Base-by-base conservation (phyloP, 2,113 vertebrate species). In the Propithecus coquereli region DNA sequence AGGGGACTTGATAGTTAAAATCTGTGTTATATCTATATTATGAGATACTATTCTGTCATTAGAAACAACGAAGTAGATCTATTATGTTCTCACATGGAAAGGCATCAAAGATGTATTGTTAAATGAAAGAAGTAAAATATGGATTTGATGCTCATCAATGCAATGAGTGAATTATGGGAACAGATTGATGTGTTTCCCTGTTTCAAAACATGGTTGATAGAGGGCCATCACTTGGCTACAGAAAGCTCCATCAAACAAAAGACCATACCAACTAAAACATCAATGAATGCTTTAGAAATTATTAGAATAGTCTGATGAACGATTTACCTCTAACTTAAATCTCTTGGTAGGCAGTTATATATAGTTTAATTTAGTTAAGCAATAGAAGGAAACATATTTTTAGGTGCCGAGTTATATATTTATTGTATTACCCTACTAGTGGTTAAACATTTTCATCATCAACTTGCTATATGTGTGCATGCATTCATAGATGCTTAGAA, bases 191-290 rank as follows among this genome's bases (percentile, higher is more conserved):
- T 43, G n/a, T 83, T 94, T 95, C 61, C 14, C 37, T 79, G 13
- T 83, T 90, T 95, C 71, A 95, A 92, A 87, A 52, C 50, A 84
- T 11, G 4, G 45, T 61, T 96, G 73, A 86, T 10, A 73, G 20
- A 73, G 34, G 77, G 57, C 25, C n/a, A 80, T 63, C 86, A 52
- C 95, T 91, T 91, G 91, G 66, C 81, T 57, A 68, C n/a, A 63
- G 13, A 95, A 86, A 96, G 81, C 47, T 32, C 32, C 12, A 80
- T 86, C 65, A 96, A 80, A 96, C 73, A 57, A 94, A 90, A 89
- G 87, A 57, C 45, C 34, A 66, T 8, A 32, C n/a, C 45, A 73
- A 43, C 61, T 8, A 3, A 61, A 65, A 74, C 90, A 90, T 87
- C 52, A 83, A 52, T 13, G 61, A 68, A 66, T 11, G 71, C 47